Evolutionary conservation across 2,888 invertebrate species (phyloP), one percentile per base, ranked within the genome.

Genomic region (Sinhomidia bicolor): DNA sequence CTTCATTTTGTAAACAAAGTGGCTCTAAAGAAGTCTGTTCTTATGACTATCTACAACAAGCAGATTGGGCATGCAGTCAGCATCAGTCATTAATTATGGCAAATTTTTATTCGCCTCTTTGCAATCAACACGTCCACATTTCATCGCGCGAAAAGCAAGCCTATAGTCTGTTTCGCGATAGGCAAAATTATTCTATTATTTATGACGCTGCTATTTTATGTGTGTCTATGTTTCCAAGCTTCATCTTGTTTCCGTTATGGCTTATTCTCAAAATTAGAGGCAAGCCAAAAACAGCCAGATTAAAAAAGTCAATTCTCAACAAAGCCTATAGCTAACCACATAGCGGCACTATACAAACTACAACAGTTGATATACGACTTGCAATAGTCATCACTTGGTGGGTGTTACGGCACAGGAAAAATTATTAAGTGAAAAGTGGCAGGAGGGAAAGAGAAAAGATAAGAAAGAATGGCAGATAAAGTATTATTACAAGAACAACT

Each of bases 31-130:
- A n/a, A n/a, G n/a, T n/a, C n/a, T n/a, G n/a, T n/a, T n/a, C n/a
- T n/a, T n/a, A n/a, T n/a, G n/a, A n/a, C n/a, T n/a, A n/a, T n/a
- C n/a, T n/a, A n/a, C n/a, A n/a, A n/a, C n/a, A n/a, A n/a, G n/a
- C n/a, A n/a, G n/a, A n/a, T n/a, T n/a, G n/a, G n/a, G n/a, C n/a
- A n/a, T n/a, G n/a, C n/a, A n/a, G n/a, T n/a, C n/a, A n/a, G n/a
- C n/a, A n/a, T n/a, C n/a, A n/a, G n/a, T n/a, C n/a, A 74, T 74
- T 74, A 74, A 74, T 74, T 47, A 47, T 47, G 20, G 26, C 41
- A 10, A 47, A 14, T 29, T 71, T 74, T 44, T 71, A 71, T 44
- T 44, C 44, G 14, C 23, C 60, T 47, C 5, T 7, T 26, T 74
- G 26, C 74, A 47, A 47, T 74, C 74, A 74, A 47, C 44, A 74